Evolutionary conservation across 2,888 invertebrate genomes (phyloP), one percentile per base, ranked within the genome.

Genomic region (Lysandra coridon): DNA sequence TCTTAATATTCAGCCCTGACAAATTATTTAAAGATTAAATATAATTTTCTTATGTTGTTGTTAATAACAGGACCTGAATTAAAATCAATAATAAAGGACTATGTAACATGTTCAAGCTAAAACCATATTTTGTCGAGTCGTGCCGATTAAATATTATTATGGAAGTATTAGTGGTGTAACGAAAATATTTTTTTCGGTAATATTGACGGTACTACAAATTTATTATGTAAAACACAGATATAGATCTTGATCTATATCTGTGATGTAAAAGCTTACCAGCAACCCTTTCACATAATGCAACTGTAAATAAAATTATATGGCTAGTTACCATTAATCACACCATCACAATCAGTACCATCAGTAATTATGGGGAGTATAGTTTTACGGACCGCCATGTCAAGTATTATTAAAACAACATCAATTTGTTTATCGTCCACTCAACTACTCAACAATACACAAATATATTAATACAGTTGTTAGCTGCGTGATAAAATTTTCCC

Each of bases 401-500:
- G 62, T 64, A 64, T 64, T 62, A 78, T 64, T 76, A 76, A 76
- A 76, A 76, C 33, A 33, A 53, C 76, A 76, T 76, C 76, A 53
- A 76, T 53, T 33, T 76, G 30, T 76, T 76, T 76, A 53, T 30
- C 2, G 53, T 12, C 49, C 49, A 75, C 75, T 75, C 44, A 57
- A 76, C 30, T 76, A 76, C 76, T 57, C 30, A 53, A 17, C 76
- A 76, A 53, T 57, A 76, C 76, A 23, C 23, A 76, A 57, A 33
- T 23, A 76, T 53, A 33, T 49, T 49, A 30, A 17, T 14, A 33
- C 49, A 57, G 57, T 57, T 12, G 49, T 30, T 33, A 69, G 69
- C 33, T 69, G 69, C 69, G 14, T 33, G 69, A 33, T 37, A 69
- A 14, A 69, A 69, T 33, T 14, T 69, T 69, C 4, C 17, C 33